These are phyloP conservation scores for Eubasilissa regina DNA, from an alignment of 1,140 invertebrate species.

Conservation along the genomic window DNA sequence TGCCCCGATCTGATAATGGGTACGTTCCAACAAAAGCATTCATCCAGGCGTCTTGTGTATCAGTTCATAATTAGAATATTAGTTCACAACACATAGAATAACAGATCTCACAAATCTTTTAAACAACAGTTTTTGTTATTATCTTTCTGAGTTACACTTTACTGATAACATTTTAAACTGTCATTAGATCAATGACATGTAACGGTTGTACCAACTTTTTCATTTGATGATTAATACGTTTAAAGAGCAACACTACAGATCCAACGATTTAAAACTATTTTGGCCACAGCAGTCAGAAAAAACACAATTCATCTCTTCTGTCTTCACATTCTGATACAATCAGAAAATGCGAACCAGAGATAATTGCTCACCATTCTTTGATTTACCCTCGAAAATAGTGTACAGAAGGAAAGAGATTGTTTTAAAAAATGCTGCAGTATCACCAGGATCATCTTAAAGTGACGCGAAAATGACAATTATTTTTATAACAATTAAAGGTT, in stretches of 20 bases:
- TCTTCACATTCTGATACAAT: not conserved
- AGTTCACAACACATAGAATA: not conserved
- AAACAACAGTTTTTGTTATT: slow-evolving; percentile 5
- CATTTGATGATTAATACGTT: not conserved
- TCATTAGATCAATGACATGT: not conserved
- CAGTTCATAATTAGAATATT: slow-evolving; percentile 30
- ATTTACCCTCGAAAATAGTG: slow-evolving; percentile 12
- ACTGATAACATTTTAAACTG: slow-evolving; percentile 37
- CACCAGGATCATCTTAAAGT: too few relatives aligned
- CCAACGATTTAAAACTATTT: not conserved
- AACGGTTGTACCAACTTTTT: slow-evolving; percentile 18
- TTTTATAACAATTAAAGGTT: too few relatives aligned
- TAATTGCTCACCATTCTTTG: not conserved
- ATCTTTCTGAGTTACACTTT: slow-evolving; percentile 1
- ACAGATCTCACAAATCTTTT: not conserved
- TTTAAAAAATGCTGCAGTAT: too few relatives aligned
- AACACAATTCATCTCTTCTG: not conserved
- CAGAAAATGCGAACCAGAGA: slow-evolving; percentile 4
- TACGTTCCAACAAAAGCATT: slow-evolving; percentile 39
- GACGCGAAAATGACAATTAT: too few relatives aligned
- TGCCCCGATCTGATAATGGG: slow-evolving; percentile 13
- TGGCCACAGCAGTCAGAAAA: slow-evolving; percentile 1
- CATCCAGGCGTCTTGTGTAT: slow-evolving; percentile 27
- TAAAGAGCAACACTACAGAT: too few relatives aligned
- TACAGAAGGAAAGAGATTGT: not conserved